These are phyloP conservation scores for Thripadectes ignobilis DNA, from an alignment of 2,797 vertebrate species.

Conservation along the genomic window DNA sequence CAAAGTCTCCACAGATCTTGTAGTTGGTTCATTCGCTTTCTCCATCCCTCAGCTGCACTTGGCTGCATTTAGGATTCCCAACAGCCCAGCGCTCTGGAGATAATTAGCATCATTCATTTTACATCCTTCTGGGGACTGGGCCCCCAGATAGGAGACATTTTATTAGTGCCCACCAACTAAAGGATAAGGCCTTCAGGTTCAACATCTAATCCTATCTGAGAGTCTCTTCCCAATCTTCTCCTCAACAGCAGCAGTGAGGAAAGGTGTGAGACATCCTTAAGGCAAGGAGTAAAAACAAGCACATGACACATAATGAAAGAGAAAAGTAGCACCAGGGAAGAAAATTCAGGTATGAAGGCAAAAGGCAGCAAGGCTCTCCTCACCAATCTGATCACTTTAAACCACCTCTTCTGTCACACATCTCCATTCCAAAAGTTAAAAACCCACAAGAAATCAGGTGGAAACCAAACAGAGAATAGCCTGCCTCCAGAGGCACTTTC, in stretches of 20 bases:
- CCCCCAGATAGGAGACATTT: background rate
- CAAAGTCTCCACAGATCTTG: background rate
- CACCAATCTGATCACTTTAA: background rate
- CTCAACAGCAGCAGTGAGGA: background rate
- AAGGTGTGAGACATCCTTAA: background rate
- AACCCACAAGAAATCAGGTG: background rate
- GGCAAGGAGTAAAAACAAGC: background rate
- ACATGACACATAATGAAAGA: background rate
- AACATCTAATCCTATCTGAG: background rate
- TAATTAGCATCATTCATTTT: background rate
- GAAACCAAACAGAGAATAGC: background rate
- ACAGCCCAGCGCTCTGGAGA: background rate
- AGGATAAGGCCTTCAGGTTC: background rate
- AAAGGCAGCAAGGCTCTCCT: background rate
- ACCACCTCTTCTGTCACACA: background rate
- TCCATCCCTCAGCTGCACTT: background rate
- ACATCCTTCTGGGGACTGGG: background rate
- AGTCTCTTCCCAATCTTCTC: background rate
- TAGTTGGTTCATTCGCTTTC: background rate
- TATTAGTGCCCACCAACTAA: background rate
- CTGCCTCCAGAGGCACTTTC: background rate
- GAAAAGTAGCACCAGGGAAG: background rate
- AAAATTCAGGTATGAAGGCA: background rate
- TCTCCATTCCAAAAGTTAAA: background rate
- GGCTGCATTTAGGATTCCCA: rapidly evolving